Conservation (phyloP, 37 sponge, comb jelly and placozoan species). For the Oscarella lobularis region DNA sequence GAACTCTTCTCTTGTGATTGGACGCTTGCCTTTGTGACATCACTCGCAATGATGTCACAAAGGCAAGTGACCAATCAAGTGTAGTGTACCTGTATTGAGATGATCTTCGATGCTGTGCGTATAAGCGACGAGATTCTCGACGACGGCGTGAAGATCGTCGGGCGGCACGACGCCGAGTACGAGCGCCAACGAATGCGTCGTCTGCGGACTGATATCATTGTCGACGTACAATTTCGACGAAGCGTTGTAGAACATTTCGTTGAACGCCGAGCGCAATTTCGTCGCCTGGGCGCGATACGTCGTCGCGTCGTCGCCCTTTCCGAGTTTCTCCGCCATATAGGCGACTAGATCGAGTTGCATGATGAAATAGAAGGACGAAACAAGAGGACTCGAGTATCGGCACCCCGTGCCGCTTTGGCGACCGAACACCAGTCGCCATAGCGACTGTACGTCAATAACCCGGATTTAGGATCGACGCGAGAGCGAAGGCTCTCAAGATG, state of each 20-base stretch:
- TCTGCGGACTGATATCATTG: not conserved
- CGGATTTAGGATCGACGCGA: not conserved
- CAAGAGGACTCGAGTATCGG: slow-evolving; percentile 1
- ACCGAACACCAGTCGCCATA: slow-evolving; percentile 9
- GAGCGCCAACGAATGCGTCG: not conserved
- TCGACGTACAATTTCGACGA: not conserved
- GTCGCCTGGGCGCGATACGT: not conserved
- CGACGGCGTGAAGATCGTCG: not conserved
- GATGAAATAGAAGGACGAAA: slow-evolving; percentile 5
- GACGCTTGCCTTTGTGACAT: too few species aligned
- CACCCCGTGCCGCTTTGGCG: not conserved
- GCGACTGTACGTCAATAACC: not conserved
- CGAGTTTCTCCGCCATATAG: not conserved
- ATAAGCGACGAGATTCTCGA: not conserved
- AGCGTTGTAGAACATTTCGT: not conserved
- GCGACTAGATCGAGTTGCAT: not conserved
- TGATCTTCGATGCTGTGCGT: not conserved
- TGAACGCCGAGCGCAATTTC: not conserved
- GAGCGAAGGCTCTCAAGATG: not conserved
- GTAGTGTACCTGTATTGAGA: not conserved
- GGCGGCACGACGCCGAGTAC: slow-evolving; percentile 1
- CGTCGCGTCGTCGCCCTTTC: not conserved
- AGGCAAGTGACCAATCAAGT: too few species aligned
- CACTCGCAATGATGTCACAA: too few species aligned
- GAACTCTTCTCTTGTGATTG: too few species aligned